These are phyloP conservation scores for Brachionus koreanus DNA, from an alignment of 1,140 invertebrate genomes.

Conservation along the genomic window DNA sequence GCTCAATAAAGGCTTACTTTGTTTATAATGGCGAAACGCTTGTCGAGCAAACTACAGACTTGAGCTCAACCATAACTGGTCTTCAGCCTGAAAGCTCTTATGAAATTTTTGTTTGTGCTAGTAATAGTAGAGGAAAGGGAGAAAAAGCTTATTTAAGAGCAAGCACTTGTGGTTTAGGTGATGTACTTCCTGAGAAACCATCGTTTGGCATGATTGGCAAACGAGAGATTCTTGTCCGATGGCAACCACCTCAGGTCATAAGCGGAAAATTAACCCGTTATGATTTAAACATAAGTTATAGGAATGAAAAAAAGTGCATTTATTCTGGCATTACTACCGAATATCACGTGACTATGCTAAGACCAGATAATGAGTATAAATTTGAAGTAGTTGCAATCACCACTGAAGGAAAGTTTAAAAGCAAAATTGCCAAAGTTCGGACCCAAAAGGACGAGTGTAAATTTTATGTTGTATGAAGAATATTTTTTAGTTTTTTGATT, in stretches of 20 bases:
- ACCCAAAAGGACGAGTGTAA: conserved; percentile 59
- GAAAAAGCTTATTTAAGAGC: not conserved
- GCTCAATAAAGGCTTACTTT: not conserved
- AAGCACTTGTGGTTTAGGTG: conserved; percentile 48
- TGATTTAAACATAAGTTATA: conserved; percentile 55
- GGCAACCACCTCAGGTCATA: conserved; percentile 55
- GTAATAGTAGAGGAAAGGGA: conserved; percentile 54
- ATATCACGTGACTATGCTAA: conserved; percentile 50
- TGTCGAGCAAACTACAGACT: conserved; percentile 51
- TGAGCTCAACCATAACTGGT: conserved; percentile 52
- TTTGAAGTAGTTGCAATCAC: conserved; percentile 55
- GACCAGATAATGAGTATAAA: conserved; percentile 56
- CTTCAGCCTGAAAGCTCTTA: conserved; percentile 52
- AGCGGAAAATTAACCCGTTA: conserved; percentile 55
- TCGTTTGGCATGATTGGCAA: conserved; percentile 54
- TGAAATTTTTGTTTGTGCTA: conserved; percentile 54
- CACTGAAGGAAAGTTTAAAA: conserved; percentile 57
- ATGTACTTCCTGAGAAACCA: conserved; percentile 55
- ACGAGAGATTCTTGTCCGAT: conserved; percentile 54
- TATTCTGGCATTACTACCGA: conserved; percentile 56
- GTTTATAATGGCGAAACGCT: conserved; percentile 47
- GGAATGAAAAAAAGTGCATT: conserved; percentile 46
- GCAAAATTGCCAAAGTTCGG: conserved; percentile 53
- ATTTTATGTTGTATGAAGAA: conserved; percentile 19
- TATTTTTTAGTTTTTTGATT: not conserved